These are phyloP conservation scores for Ischnura elegans DNA, from an alignment of 2,888 invertebrate species.

Conservation along the genomic window DNA sequence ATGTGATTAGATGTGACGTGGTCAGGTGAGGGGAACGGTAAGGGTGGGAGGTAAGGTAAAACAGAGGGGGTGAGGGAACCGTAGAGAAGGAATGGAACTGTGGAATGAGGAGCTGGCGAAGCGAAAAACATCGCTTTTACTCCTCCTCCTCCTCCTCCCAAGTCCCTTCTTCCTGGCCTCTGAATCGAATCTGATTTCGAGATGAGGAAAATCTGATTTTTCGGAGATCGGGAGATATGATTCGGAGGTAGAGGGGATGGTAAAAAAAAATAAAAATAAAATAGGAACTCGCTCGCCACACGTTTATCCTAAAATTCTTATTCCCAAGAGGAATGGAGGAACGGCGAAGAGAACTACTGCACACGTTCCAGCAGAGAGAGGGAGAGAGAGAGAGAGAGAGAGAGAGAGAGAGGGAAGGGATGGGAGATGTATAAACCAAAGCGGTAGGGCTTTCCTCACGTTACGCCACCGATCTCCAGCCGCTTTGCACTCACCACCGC, in stretches of 20 bases:
- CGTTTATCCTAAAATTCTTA: neutral
- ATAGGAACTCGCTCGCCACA: neutral
- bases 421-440: neutral
- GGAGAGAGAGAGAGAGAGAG: too few species aligned
- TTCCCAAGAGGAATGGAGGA: neutral
- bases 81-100: neutral
- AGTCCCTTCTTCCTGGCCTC: neutral
- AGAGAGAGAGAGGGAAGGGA: neutral
- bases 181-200: constrained; percentile 5
- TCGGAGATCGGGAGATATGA: constrained; percentile 19
- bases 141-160: neutral
- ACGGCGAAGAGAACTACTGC: neutral
- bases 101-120: neutral
- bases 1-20: neutral
- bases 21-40: neutral
- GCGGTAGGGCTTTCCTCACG: neutral
- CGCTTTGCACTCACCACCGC: neutral
- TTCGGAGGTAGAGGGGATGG: too few species aligned
- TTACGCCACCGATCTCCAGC: neutral
- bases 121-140: neutral
- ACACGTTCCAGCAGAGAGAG: too few species aligned
- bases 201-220: constrained; percentile 13
- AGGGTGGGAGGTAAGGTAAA: neutral
- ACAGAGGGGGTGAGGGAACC: neutral
- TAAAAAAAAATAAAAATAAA: neutral